phyloP scores from a whole-genome alignment of 2,797 vertebrate species.

The Eulemur coronatus region DNA sequence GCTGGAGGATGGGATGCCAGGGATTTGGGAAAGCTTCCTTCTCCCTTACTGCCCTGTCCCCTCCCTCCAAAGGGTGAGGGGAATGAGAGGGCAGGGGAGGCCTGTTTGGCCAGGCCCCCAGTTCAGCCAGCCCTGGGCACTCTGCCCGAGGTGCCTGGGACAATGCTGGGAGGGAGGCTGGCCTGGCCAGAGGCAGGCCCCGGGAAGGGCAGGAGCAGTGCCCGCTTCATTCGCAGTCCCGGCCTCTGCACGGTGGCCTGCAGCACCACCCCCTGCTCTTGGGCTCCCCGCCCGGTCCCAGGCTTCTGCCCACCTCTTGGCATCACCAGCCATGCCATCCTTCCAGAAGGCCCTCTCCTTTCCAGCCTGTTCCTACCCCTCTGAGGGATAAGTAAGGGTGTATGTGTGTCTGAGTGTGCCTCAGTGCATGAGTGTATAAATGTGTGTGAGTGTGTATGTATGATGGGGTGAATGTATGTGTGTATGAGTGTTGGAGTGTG shows the following conservation, averaged over 20 bases:
- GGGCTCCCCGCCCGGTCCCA: constrained; percentile 37
- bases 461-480: background rate
- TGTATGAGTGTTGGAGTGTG: background rate
- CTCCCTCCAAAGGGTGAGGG: background rate
- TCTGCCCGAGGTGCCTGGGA: constrained; percentile 26
- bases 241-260: background rate
- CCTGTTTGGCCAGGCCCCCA: background rate
- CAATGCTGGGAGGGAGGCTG: constrained; percentile 1
- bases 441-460: background rate
- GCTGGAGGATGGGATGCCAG: background rate
- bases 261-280: background rate
- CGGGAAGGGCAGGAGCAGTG: background rate
- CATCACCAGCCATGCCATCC: background rate
- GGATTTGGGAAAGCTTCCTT: background rate
- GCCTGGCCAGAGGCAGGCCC: constrained; percentile 11
- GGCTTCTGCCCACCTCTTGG: constrained; percentile 38
- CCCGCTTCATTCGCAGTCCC: constrained; percentile 43
- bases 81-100: constrained; percentile 1
- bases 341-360: background rate
- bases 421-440: background rate
- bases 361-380: background rate
- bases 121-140: constrained; percentile 58
- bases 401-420: background rate
- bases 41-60: background rate
- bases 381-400: background rate